Base-by-base conservation (phyloP, 2,113 vertebrate genomes). In the Platanista minor region DNA sequence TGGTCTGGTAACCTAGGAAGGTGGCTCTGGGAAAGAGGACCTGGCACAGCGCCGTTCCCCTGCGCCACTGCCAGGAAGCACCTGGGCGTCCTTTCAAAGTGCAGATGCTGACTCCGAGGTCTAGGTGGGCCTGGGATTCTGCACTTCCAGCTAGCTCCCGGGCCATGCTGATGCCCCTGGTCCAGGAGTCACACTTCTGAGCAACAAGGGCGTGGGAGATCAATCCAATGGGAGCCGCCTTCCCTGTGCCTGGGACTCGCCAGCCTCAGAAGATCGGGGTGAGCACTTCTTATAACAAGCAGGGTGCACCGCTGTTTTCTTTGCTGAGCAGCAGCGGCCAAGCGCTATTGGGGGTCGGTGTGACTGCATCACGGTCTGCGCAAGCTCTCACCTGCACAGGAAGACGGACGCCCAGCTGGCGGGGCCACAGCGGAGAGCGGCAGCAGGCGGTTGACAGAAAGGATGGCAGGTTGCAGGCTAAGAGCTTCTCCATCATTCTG, bases 331-430 rank as follows among this genome's bases (percentile, higher is more conserved):
- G 11, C 57, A 31, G n/a, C 11, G 2, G n/a, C 8, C 4, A 46
- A 52, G 27, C 33, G 64, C 15, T 6, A 0, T 0, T 3, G 0
- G 9, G 74, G 13, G 2, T 8, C 20, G 3, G 52, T 1, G 1
- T 27, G 13, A 2, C 2, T 1, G 1, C 49, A 10, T 8, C 17
- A 0, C 7, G 2, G 46, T 17, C 62, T 5, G 2, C 2, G 12
- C 52, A 6, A 1, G 1, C 8, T 39, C n/a, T 62, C 66, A 8
- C 80, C 87, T 23, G 11, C 18, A 18, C 25, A 11, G 17, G 33
- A 10, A 0, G n/a, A 25, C 2, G 61, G 46, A 23, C 0, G 0
- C 72, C 0, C 25, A 21, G 66, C 41, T 36, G 36, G 29, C 29
- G 33, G 15, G 3, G 21, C 23, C 18, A 0, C 6, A 7, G n/a